Evolutionary conservation across 2,797 vertebrate genomes (phyloP).

Genomic region (Calcarius lapponicus): DNA sequence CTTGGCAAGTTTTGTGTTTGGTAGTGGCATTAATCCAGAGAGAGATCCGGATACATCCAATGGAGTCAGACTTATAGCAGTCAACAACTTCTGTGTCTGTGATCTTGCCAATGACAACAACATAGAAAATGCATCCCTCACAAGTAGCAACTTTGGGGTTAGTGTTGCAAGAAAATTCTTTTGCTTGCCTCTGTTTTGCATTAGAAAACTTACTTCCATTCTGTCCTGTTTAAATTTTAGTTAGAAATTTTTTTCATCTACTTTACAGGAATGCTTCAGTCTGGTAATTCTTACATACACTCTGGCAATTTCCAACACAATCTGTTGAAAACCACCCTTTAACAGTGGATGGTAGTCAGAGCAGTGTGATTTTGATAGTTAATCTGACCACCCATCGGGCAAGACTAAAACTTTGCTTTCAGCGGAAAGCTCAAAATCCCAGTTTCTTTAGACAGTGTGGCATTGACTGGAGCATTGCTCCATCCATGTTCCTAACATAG

Average conservation of each 20-base stretch:
- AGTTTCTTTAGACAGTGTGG: neutral
- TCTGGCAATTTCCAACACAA: neutral
- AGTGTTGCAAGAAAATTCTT: constrained; percentile 53
- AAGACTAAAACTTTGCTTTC: neutral
- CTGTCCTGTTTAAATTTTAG: constrained; percentile 10
- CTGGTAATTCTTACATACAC: neutral
- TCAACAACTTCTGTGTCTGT: constrained; percentile 83
- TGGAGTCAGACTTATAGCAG: constrained; percentile 76
- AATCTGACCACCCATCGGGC: neutral
- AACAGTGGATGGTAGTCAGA: neutral
- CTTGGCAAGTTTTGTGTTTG: constrained; percentile 85
- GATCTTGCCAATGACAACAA: constrained; percentile 84
- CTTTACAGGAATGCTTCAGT: neutral
- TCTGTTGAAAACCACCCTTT: neutral
- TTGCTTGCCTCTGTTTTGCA: constrained; percentile 40
- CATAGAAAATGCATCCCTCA: constrained; percentile 80
- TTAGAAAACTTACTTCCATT: constrained; percentile 20
- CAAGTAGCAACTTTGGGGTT: constrained; percentile 79
- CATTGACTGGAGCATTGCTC: neutral
- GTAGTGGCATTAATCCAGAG: constrained; percentile 86
- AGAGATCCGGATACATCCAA: constrained; percentile 75
- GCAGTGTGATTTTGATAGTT: neutral
- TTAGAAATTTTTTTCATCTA: neutral
- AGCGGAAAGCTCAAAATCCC: neutral
- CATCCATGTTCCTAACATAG: neutral